Evolutionary conservation across 2,888 invertebrate genomes (phyloP), one percentile per base, ranked within the genome.

Genomic region (Folsomia candida): DNA sequence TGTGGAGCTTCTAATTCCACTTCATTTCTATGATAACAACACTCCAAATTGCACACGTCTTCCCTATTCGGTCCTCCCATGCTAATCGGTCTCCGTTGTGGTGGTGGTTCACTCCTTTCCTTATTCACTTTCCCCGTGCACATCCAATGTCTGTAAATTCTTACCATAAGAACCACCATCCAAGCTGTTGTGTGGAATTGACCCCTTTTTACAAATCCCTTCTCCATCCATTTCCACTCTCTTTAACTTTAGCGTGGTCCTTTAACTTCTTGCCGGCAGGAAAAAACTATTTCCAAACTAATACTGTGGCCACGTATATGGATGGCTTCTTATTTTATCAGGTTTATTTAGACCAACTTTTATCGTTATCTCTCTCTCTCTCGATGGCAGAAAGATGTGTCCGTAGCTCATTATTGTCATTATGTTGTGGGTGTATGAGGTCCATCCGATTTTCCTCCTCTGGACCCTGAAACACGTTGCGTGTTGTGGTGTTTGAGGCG

Each of bases 1-100:
- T 73, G 72, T 74, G 76, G 76, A 71, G 71, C 68, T 71, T 74
- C 77, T 77, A 76, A 77, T 77, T 74, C 77, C 74, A 74, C 76
- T 77, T 77, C 77, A 77, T 77, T 76, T 76, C 69, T 66, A 71
- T 73, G 74, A 76, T 77, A 73, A 77, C 69, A 65, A 66, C 59
- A 59, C 37, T 69, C 65, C 25, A 27, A 65, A 72, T 71, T 70
- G 68, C 62, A 51, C 70, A 70, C 60, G 58, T 67, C 63, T 67
- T 47, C 64, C 67, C 22, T 63, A 51, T 14, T 37, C 37, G n/a
- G n/a, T n/a, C 67, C 70, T 47, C 62, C 54, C 54, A 65, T 70
- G 70, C 70, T 70, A 70, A 66, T 69, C 69, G 64, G 37, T 26
- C 20, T 24, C 51, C 47, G 18, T 51, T 4, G 22, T 51, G 47